Conservation (phyloP, 2,113 vertebrate genomes). For the Cynopterus brachyotis region DNA sequence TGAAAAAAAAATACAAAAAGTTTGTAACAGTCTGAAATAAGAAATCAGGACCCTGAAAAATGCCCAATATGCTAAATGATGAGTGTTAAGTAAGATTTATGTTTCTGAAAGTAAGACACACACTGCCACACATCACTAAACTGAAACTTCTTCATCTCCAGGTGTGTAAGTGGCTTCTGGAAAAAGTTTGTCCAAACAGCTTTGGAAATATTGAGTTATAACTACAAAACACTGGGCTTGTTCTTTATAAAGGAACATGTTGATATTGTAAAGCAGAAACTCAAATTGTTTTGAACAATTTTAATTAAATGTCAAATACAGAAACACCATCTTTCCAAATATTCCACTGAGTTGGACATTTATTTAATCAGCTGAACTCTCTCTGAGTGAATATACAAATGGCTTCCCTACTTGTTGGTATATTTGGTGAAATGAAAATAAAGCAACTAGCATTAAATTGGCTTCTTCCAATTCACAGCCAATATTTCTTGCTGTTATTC, state of each 20-base stretch:
- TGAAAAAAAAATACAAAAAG: background rate
- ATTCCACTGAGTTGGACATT: background rate
- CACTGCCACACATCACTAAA: rapidly evolving
- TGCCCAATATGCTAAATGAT: background rate
- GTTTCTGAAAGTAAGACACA: background rate
- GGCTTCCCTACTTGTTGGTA: background rate
- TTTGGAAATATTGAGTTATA: background rate
- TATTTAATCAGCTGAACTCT: background rate
- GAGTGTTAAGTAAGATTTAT: background rate
- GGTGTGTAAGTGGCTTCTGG: background rate
- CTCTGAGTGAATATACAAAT: background rate
- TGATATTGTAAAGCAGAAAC: constrained; percentile 31
- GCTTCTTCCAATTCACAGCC: background rate
- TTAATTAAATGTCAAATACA: background rate
- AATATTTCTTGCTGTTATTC: background rate
- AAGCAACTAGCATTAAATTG: background rate
- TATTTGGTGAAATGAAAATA: background rate
- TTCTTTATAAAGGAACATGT: background rate
- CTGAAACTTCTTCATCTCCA: background rate
- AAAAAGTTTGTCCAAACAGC: background rate
- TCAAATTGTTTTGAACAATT: background rate
- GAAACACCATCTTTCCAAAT: background rate
- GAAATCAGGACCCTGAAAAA: background rate
- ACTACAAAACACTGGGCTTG: background rate
- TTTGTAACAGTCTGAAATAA: background rate